Evolutionary conservation across 2,113 vertebrate species (phyloP), one percentile per base, ranked within the genome.

Genomic region (Thunnus maccoyii): DNA sequence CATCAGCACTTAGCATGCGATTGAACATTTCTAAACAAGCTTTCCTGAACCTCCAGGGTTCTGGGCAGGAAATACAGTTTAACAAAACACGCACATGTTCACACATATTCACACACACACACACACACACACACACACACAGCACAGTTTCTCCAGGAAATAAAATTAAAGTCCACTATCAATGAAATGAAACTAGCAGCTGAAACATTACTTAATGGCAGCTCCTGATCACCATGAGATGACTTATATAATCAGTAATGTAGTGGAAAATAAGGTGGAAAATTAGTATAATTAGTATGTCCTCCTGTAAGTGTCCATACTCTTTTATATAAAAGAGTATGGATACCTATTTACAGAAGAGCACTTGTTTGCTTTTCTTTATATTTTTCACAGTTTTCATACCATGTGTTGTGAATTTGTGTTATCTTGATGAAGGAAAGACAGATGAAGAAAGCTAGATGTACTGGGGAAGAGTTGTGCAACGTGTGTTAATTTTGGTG

Each of bases 1-100:
- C 80, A 90, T 87, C 76, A 71, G 87, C 73, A 86, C 86, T 90
- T 84, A 80, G 41, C 66, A 79, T 77, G 51, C 14, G 11, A 70
- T 46, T 14, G 27, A 88, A 52, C 47, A 8, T 85, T 72, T 78
- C 76, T 60, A 63, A 86, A 68, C 63, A 70, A 46, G 62, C 50
- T 65, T 69, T 65, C 46, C 47, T 54, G 48, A 77, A 56, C 52
- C 14, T 32, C 41, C n/a, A 73, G 60, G 16, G 9, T 74, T 18
- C 72, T 13, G n/a, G 15, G 72, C 12, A 50, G 73, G 46, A 80
- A 85, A 70, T 12, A 22, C 47, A 79, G 78, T 41, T 56, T 25
- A 20, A 74, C 12, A 69, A 76, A 57, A 67, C 58, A 18, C 17
- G 41, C 62, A 22, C 22, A 22, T 22, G 22, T 22, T 22, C 15